Evolutionary conservation across 2,888 invertebrate genomes (phyloP).

Genomic region (Tortricodes alternella): DNA sequence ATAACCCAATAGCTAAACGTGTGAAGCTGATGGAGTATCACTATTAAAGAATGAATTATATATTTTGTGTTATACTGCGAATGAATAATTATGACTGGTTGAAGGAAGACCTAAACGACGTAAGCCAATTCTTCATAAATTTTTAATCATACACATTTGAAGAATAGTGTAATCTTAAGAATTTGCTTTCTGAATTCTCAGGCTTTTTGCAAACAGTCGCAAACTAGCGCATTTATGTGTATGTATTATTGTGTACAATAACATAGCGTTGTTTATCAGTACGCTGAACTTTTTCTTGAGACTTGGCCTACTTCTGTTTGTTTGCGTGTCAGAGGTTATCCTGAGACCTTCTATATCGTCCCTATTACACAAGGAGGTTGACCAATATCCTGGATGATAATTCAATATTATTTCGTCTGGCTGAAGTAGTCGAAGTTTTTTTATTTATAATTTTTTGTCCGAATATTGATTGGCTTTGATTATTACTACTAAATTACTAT

Average conservation of each 20-base stretch:
- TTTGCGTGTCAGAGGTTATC: conserved; percentile 31
- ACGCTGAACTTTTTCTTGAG: conserved; percentile 11
- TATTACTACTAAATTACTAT: no score
- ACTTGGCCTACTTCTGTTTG: conserved; percentile 18
- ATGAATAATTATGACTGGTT: no score
- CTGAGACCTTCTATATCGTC: conserved; percentile 14
- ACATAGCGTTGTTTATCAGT: conserved; percentile 8
- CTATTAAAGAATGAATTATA: not conserved
- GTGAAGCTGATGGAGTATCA: not conserved
- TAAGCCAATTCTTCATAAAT: no score
- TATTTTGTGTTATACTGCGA: no score
- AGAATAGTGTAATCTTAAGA: no score
- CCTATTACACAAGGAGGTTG: conserved; percentile 24
- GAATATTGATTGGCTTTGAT: no score
- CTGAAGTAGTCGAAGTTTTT: no score
- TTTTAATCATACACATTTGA: no score
- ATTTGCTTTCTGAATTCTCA: no score
- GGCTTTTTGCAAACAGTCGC: not conserved
- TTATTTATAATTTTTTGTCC: no score
- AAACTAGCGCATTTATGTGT: not conserved
- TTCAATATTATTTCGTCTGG: no score
- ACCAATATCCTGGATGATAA: conserved; percentile 21
- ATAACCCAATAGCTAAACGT: not conserved
- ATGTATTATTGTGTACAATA: not conserved
- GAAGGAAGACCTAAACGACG: no score